Evolutionary conservation across 30 jellyfish, hydroid and myxozoan genomes (phyloP), one percentile per base, ranked within the genome.

Genomic region (Catostylus mosaicus): DNA sequence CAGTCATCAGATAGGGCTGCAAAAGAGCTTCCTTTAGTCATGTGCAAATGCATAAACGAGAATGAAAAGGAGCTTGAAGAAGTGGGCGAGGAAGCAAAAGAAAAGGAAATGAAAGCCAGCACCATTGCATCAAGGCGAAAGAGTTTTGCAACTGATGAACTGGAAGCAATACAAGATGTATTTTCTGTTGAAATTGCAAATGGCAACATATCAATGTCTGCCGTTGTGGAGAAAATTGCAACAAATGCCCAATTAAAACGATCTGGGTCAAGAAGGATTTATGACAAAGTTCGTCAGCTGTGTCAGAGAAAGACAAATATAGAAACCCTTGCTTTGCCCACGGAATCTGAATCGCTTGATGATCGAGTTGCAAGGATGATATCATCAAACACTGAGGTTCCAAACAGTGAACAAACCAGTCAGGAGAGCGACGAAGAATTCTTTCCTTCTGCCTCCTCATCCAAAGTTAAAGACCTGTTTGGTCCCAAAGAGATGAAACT

Each of bases 1-100:
- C 8, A 9, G 43, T 75, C 87, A 1, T 75, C 87, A 34, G 87
- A 54, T 75, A 34, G 87, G 75, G 87, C 87, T 30, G 78, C 87
- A 34, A 60, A n/a, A 75, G 87, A 34, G 64, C 46, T 57, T 11
- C 87, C 78, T 12, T 1, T 33, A 10, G 38, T 56, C 19, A 75
- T 75, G 77, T 77, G 77, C 11, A 46, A 72, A 40, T 24, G 48
- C 71, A 72, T 5, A 33, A 32, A 32, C 35, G 64, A 72, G 26
- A 22, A 45, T 11, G 84, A 37, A 47, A 54, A 45, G 43, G 48
- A 72, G 46, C 7, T 11, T 3, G 71, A 72, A 72, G 52, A 72
- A 45, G 35, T 1, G 68, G 27, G 14, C 30, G 70, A 72, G 24
- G 72, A 72, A 22, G 20, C 37, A 73, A 32, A 4, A 2, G 71